A percentile compares a stretch with the other conserved stretches of the same genome.
phyloP scores from a whole-genome alignment of 2,888 invertebrate genomes.

The Rosalia funebris region DNA sequence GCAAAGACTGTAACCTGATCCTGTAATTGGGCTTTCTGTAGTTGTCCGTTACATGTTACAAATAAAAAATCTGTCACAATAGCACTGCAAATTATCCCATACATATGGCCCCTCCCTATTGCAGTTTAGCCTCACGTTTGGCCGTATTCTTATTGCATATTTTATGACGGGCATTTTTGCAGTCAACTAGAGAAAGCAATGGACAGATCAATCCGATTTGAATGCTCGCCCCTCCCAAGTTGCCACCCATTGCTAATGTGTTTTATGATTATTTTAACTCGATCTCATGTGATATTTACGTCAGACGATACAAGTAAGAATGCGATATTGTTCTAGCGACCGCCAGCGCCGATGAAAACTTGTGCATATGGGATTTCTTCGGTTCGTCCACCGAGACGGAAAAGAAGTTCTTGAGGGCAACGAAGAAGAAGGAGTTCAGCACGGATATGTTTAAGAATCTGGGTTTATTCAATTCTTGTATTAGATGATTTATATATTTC shows the following conservation, averaged over 20 bases:
- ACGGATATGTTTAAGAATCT: slow-evolving; percentile 11
- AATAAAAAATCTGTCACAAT: no score
- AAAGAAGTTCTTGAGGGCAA: slow-evolving; percentile 22
- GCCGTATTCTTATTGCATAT: background rate
- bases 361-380: slow-evolving; percentile 63
- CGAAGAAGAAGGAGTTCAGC: slow-evolving; percentile 19
- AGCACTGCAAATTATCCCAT: background rate
- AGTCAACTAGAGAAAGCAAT: background rate
- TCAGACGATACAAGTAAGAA: background rate
- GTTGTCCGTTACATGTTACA: no score
- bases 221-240: background rate
- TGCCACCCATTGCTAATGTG: background rate
- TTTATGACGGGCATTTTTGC: background rate
- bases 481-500: background rate
- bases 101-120: background rate
- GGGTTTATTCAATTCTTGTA: slow-evolving; percentile 4
- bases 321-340: slow-evolving; percentile 54
- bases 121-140: background rate
- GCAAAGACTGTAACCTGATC: no score
- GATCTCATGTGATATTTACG: background rate
- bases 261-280: background rate
- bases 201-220: background rate
- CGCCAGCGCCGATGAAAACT: slow-evolving; percentile 61
- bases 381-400: slow-evolving; percentile 34
- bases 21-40: no score